These are phyloP conservation scores for Pantherophis vulpinus DNA, from an alignment of 2,797 vertebrate genomes.

Conservation along the genomic window DNA sequence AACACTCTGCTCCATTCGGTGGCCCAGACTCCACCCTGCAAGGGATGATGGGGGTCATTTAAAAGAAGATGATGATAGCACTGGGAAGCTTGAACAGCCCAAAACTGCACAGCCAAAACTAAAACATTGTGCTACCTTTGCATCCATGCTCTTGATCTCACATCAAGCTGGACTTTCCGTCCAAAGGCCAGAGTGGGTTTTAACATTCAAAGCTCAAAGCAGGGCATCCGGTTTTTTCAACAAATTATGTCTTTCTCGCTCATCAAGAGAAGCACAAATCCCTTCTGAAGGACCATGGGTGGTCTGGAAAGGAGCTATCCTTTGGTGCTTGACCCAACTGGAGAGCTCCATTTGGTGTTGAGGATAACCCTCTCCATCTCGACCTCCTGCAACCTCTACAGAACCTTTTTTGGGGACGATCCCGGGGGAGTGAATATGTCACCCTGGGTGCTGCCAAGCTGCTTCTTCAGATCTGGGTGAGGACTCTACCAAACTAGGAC, in stretches of 20 bases:
- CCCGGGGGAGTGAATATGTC: neutral
- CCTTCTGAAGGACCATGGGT: neutral
- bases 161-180: neutral
- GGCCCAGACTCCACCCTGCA: too few species aligned
- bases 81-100: neutral
- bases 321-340: neutral
- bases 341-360: neutral
- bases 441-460: neutral
- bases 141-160: neutral
- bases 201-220: neutral
- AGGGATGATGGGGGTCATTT: too few species aligned
- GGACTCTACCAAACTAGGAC: too few species aligned
- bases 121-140: neutral
- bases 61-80: neutral
- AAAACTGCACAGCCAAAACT: neutral
- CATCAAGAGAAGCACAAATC: neutral
- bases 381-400: neutral
- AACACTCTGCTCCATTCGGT: too few species aligned
- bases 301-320: neutral
- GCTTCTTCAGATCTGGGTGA: neutral
- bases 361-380: neutral
- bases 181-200: neutral
- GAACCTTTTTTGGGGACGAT: neutral
- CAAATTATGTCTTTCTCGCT: too few species aligned
- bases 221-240: neutral